Conservation (phyloP, 92 coral and sea anemone genomes). For the Desmophyllum pertusum region DNA sequence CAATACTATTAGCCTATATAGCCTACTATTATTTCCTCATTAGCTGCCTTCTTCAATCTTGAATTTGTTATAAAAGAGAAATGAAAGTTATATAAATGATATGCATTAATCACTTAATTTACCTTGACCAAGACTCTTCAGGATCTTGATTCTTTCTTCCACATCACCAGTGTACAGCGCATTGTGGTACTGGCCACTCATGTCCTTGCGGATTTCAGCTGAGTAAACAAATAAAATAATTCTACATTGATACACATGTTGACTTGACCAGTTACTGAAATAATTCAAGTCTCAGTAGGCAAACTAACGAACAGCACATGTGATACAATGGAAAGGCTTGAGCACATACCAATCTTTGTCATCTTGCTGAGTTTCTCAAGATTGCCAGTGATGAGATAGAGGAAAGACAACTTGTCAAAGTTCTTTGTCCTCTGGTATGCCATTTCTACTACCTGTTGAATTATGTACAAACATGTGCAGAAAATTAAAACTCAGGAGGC, state of each 20-base stretch:
- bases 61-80: too few relatives aligned
- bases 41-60: too few relatives aligned
- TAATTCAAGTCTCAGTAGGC: neutral
- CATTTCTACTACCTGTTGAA: constrained; percentile 93
- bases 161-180: constrained; percentile 99
- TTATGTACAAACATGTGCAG: neutral
- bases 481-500: too few relatives aligned
- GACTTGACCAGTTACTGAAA: neutral
- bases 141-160: constrained; percentile 91
- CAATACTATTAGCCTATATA: too few relatives aligned
- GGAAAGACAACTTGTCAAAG: constrained; percentile 95
- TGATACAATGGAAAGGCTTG: neutral
- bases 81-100: too few relatives aligned
- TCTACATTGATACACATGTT: neutral
- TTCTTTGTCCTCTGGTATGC: constrained; percentile 98
- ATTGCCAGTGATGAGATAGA: constrained; percentile 96
- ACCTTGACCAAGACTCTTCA: constrained; percentile 98
- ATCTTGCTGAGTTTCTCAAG: constrained; percentile 93
- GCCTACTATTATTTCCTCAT: too few relatives aligned
- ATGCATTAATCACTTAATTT: neutral
- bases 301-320: neutral
- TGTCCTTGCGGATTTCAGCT: constrained; percentile 99
- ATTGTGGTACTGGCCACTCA: constrained; percentile 99
- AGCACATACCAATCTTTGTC: constrained; percentile 92
- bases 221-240: neutral